Conservation (phyloP, 2,888 invertebrate species). For the Zaprionus obscuricornis region DNA sequence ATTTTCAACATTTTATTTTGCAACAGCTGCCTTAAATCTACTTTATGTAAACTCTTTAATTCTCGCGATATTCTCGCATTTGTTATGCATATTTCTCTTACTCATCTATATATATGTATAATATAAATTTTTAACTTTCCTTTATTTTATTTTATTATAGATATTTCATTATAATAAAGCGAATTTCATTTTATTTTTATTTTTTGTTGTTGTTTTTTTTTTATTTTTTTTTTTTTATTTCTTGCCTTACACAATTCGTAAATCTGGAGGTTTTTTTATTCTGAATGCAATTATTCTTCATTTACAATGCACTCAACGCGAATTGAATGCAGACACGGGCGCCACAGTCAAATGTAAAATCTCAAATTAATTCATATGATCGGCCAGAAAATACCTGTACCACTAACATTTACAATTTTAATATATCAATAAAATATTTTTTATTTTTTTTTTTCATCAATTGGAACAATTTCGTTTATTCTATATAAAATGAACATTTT, state of each 20-base stretch:
- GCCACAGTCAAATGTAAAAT: conserved; percentile 6
- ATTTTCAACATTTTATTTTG: conserved; percentile 71
- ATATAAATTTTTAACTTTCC: conserved; percentile 8
- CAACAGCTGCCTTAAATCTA: conserved; percentile 67
- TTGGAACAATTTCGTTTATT: too few species aligned
- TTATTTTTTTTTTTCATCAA: too few species aligned
- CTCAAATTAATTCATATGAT: conserved; percentile 14
- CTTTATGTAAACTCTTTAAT: conserved; percentile 55
- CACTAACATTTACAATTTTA: conserved; percentile 5
- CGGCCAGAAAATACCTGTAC: conserved; percentile 36
- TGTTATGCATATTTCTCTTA: too few species aligned
- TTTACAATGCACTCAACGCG: conserved; percentile 73
- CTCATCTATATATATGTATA: conserved; percentile 35
- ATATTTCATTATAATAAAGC: conserved; percentile 54
- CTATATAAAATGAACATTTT: too few species aligned
- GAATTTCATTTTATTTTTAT: conserved; percentile 35
- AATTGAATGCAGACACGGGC: conserved; percentile 37
- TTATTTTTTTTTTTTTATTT: conserved; percentile 11
- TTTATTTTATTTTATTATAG: conserved; percentile 23
- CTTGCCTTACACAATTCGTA: conserved; percentile 54
- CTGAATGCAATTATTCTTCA: conserved; percentile 74
- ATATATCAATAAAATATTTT: neutral
- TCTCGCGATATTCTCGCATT: conserved; percentile 6
- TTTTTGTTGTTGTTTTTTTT: conserved; percentile 8
- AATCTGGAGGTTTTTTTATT: conserved; percentile 60